Conservation (phyloP, 2,888 invertebrate species). For the Tridacna crocea region DNA sequence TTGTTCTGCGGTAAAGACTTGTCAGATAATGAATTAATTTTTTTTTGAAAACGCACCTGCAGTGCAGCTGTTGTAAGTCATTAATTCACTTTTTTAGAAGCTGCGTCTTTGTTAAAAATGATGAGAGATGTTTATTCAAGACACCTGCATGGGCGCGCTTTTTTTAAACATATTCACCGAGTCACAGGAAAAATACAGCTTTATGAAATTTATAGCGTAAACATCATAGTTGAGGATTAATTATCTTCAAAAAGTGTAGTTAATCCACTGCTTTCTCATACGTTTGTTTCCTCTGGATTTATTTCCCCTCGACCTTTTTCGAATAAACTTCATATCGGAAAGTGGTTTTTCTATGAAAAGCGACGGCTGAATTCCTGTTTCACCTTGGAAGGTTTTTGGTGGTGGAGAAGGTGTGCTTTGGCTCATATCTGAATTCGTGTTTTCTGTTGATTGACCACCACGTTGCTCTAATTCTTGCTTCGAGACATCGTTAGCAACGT, state of each 20-base stretch:
- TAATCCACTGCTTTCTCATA: not conserved
- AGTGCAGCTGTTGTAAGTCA: not conserved
- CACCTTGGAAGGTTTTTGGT: no score
- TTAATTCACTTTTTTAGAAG: not conserved
- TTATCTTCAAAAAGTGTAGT: not conserved
- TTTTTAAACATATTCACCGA: no score
- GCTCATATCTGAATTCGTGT: not conserved
- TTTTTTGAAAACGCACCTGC: not conserved
- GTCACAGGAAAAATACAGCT: not conserved
- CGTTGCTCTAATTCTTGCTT: not conserved
- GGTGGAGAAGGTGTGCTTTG: not conserved
- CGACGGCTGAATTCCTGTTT: slow-evolving; percentile 21
- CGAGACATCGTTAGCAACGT: not conserved
- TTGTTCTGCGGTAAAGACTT: not conserved
- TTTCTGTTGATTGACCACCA: not conserved
- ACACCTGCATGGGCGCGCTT: not conserved
- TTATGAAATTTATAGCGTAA: slow-evolving; percentile 23
- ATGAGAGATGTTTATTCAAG: not conserved
- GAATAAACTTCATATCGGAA: slow-evolving; percentile 35
- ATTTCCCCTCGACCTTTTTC: not conserved
- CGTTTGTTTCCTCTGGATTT: slow-evolving; percentile 13
- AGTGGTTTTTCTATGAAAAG: slow-evolving; percentile 42
- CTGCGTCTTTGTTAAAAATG: not conserved
- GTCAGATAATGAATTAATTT: not conserved
- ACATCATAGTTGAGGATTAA: not conserved